Conservation (phyloP, 53 echinoderm and acorn worm genomes). For the Astropecten irregularis region DNA sequence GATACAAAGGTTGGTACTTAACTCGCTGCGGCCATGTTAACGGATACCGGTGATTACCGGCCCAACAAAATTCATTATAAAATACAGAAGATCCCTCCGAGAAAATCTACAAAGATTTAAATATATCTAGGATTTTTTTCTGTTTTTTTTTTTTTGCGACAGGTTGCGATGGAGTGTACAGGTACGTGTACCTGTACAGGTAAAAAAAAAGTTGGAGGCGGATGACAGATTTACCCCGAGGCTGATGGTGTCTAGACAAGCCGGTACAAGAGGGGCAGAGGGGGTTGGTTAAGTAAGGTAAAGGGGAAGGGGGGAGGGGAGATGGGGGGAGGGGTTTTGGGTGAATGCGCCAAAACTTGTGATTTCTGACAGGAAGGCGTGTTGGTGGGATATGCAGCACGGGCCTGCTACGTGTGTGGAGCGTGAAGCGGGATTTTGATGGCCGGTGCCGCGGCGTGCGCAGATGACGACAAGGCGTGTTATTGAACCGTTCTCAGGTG, state of each 20-base stretch:
- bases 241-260: slow-evolving; percentile 24
- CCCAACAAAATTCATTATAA: slow-evolving; percentile 12
- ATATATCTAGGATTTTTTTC: no score
- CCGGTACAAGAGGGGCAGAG: no score
- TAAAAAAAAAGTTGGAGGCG: slow-evolving; percentile 6
- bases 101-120: slow-evolving; percentile 10
- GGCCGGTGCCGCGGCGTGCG: background rate
- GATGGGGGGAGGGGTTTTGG: slow-evolving; percentile 1
- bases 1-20: no score
- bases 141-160: no score
- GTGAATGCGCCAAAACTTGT: background rate
- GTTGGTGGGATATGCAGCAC: background rate
- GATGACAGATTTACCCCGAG: slow-evolving; percentile 4
- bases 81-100: no score
- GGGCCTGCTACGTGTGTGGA: no score
- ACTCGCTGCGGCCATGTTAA: background rate
- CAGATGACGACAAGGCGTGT: slow-evolving; percentile 7
- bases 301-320: background rate
- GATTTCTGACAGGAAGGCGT: slow-evolving; percentile 40
- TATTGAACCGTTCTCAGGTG: background rate
- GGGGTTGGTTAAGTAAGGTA: no score
- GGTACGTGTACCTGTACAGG: no score
- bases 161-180: no score
- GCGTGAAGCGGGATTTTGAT: no score
- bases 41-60: slow-evolving; percentile 3